phyloP scores from a whole-genome alignment of 2,888 invertebrate genomes.

The Agonopterix heracliana region DNA sequence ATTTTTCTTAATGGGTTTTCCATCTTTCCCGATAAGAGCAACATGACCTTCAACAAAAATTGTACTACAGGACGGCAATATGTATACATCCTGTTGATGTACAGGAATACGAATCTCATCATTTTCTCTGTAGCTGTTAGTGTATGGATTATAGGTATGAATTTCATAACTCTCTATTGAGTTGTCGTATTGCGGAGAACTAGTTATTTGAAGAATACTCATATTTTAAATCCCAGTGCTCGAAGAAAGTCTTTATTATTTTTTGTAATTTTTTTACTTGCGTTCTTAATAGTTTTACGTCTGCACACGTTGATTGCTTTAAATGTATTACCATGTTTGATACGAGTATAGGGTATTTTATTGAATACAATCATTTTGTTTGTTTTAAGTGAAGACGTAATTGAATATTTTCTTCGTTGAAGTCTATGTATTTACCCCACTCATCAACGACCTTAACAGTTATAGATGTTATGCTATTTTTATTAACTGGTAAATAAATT shows the following conservation, averaged over 20 bases:
- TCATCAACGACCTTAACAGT: constrained; percentile 3
- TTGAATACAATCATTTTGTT: constrained; percentile 9
- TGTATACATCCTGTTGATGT: constrained; percentile 26
- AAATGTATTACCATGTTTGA: neutral
- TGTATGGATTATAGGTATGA: constrained; percentile 16
- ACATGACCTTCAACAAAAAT: constrained; percentile 21
- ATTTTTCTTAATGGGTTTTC: neutral
- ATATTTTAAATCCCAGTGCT: constrained; percentile 20
- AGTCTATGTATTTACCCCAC: constrained; percentile 8
- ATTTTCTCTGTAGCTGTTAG: constrained; percentile 18
- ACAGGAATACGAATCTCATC: constrained; percentile 29
- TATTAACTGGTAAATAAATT: neutral
- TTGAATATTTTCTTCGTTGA: constrained; percentile 7
- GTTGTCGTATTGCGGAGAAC: neutral
- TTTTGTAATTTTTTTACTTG: constrained; percentile 7
- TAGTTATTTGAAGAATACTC: constrained; percentile 9
- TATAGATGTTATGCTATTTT: neutral
- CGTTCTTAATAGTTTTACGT: constrained; percentile 1
- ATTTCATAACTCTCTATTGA: neutral
- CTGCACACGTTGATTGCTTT: neutral
- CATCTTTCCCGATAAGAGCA: neutral
- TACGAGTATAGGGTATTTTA: neutral
- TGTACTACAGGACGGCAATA: constrained; percentile 25
- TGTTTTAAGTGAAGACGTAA: constrained; percentile 7
- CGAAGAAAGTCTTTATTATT: constrained; percentile 12